Evolutionary conservation across 2,113 vertebrate genomes (phyloP), one percentile per base, ranked within the genome.

Genomic region (Hippolais icterina): DNA sequence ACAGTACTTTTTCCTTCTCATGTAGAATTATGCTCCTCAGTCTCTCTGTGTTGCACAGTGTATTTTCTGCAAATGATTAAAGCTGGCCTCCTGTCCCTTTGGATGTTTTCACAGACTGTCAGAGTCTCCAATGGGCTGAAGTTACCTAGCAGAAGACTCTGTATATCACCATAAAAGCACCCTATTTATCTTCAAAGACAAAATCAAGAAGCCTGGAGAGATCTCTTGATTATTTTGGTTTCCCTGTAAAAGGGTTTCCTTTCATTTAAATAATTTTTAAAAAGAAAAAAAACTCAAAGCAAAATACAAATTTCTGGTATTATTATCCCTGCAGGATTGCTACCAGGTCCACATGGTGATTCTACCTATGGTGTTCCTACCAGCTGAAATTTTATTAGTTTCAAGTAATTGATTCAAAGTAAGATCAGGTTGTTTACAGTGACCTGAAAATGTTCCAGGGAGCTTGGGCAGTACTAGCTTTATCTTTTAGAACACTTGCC

Each of bases 31-130:
- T 20, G 76, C 59, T 96, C 27, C 60, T 10, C 70, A 60, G 80
- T 87, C 64, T 88, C 75, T 95, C 94, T 81, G 9, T 71, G 65
- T 68, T 86, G 56, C 76, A 64, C 25, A 37, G 60, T 75, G 65
- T 46, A 87, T 96, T 78, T 93, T 52, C 49, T 78, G 57, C 78
- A 78, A 94, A 93, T 84, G 79, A 97, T 94, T 88, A 96, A 95
- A 95, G 72, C 84, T 88, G 92, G 59, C 57, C 42, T 96, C 64
- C 82, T 93, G 68, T 54, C 71, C 87, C 83, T 92, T 63, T 49
- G 74, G 41, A 74, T 96, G 39, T 80, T 91, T 95, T 78, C 74
- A 90, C 50, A 90, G 77, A 21, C 54, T 47, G 21, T 37, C 63
- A 64, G 35, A 52, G n/a, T 47, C 50, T 91, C 78, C 4, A 18